Evolutionary conservation across 2,888 invertebrate species (phyloP), one percentile per base, ranked within the genome.

Genomic region (Calameuta pallipes): DNA sequence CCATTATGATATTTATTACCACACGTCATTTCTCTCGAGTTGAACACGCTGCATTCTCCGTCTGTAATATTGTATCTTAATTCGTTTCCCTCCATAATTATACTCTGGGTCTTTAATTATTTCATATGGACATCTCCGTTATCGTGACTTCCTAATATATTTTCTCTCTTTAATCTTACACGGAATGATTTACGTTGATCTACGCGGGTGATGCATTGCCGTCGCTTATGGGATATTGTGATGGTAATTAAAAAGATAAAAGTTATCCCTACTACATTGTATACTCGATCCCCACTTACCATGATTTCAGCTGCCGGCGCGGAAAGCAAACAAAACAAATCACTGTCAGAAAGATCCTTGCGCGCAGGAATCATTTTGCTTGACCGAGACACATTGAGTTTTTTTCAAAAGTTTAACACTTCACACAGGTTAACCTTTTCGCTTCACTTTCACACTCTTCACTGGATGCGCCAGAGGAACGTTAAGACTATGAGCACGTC

Each of bases 261-360:
- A 56, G 23, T 56, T 56, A 41, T 41, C 15, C 41, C 41, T 41
- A 41, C 41, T 23, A 23, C 41, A 41, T 9, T 41, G 23, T 41
- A 41, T 41, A 9, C 9, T 41, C 15, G 41, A 41, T 41, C 41
- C 41, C 15, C 30, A 78, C 83, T 82, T 74, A 83, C 83, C 83
- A 83, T 83, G 78, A 76, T 81, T 80, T 73, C 15, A 73, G 77
- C 71, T 75, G 80, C 30, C 69, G 41, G 33, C 69, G 70, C 15
- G 73, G 74, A 75, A 73, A 75, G 34, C 77, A 75, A 81, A 80
- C 74, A 78, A 34, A 78, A 69, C 74, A 73, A 79, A 68, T 68
- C 74, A 37, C 75, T 75, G 75, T 75, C 75, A 68, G 56, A 11
- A 56, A 30, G 31, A 71, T 71, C 71, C 71, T 71, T 33, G 56